Conservation (phyloP, 2,888 invertebrate species). For the Timema podura region DNA sequence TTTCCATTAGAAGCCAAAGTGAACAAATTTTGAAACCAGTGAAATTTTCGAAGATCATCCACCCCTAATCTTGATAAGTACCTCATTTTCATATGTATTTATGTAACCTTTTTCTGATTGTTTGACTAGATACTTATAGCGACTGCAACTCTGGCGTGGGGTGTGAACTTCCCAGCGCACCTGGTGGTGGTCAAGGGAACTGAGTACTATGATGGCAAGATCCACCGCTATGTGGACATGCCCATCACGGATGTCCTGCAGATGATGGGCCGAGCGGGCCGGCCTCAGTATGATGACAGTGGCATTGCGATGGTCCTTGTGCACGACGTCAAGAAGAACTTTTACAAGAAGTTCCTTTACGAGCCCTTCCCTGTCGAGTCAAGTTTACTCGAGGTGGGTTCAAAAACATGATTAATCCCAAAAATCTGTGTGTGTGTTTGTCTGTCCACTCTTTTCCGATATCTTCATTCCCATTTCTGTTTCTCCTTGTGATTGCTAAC, state of each 20-base stretch:
- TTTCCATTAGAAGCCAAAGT: too few relatives aligned
- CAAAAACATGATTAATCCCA: too few relatives aligned
- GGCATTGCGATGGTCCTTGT: constrained; percentile 86
- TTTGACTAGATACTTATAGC: constrained; percentile 77
- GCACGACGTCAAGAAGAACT: constrained; percentile 96
- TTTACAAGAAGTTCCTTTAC: constrained; percentile 98
- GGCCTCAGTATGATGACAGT: constrained; percentile 94
- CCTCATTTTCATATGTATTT: background rate
- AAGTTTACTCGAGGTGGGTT: constrained; percentile 71
- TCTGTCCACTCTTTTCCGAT: too few relatives aligned
- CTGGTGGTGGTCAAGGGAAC: constrained; percentile 98
- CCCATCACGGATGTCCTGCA: constrained; percentile 99
- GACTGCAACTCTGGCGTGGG: constrained; percentile 98
- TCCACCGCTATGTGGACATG: constrained; percentile 96
- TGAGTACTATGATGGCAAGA: constrained; percentile 97
- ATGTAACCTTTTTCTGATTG: constrained; percentile 23
- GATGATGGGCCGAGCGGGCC: constrained; percentile 99
- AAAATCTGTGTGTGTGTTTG: too few relatives aligned
- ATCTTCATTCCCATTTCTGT: too few relatives aligned
- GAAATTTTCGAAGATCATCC: too few relatives aligned
- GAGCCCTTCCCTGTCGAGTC: constrained; percentile 99
- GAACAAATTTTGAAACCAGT: too few relatives aligned
- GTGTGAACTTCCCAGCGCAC: constrained; percentile 98
- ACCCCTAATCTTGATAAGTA: too few relatives aligned
- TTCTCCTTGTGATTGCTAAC: too few relatives aligned